Evolutionary conservation across 2,888 invertebrate genomes (phyloP), one percentile per base, ranked within the genome.

Genomic region (Zaprionus lineosus): DNA sequence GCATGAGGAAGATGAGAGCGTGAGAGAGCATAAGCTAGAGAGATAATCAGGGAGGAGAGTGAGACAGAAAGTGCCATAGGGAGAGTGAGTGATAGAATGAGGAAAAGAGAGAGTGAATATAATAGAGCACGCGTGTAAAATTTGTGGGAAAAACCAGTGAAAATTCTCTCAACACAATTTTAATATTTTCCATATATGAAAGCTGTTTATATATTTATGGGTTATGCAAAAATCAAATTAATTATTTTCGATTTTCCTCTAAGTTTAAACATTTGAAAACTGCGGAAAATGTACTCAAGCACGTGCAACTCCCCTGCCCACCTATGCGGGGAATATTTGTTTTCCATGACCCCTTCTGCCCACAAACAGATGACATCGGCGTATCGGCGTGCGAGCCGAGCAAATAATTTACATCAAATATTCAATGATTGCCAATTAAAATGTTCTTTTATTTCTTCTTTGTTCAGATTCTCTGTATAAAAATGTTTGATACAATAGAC

Each of bases 381-480:
- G n/a, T 16, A 29, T 24, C 57, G 70, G 63, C 70, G 74, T 64
- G 82, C 62, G 41, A 59, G 26, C 14, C 18, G 26, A 19, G 47
- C 52, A 52, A 69, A 60, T 57, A 60, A 53, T 53, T 63, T 24
- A 19, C 52, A 65, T 59, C 34, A 19, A 60, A 60, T 57, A 55
- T 52, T 57, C 19, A 51, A 53, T 57, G 61, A 66, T 63, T 60
- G 36, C 15, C 31, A 26, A 40, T 48, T 43, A n/a, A 5, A 15
- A 53, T 31, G 60, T 44, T 57, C 5, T 59, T 39, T n/a, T 18
- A 33, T 62, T 44, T 57, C 5, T 59, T 39, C 9, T 18, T 40
- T 44, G 15, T 36, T 59, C 61, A 7, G 33, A 14, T n/a, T 48
- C 12, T 31, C 40, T 37, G 24, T 15, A 50, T 52, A 56, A 58